These are phyloP conservation scores for Cyrtorhinus lividipennis DNA, from an alignment of 1,140 invertebrate genomes.

Conservation along the genomic window DNA sequence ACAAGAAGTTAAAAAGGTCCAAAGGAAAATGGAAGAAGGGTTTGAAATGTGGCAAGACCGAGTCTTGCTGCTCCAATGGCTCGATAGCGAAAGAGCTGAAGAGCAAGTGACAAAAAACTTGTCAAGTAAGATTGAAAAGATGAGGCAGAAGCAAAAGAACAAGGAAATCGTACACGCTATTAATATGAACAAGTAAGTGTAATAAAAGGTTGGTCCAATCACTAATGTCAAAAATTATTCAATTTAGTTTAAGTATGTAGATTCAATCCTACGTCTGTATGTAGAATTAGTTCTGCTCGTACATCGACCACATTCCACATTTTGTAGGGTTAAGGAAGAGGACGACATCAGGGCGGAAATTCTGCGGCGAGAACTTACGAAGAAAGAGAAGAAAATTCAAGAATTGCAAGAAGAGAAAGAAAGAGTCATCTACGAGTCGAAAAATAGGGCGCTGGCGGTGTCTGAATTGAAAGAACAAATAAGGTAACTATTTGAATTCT, in stretches of 20 bases:
- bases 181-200: slow-evolving; percentile 20
- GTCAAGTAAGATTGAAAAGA: slow-evolving; percentile 23
- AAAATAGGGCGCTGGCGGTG: slow-evolving; percentile 27
- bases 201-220: no score
- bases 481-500: slow-evolving; percentile 25
- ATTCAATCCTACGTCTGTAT: neutral
- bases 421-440: slow-evolving; percentile 26
- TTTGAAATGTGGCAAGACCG: slow-evolving; percentile 29
- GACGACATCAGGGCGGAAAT: slow-evolving; percentile 22
- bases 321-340: slow-evolving; percentile 25
- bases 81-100: slow-evolving; percentile 25
- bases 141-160: slow-evolving; percentile 23
- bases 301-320: no score
- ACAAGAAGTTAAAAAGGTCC: slow-evolving; percentile 25
- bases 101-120: slow-evolving; percentile 23
- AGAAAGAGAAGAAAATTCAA: slow-evolving; percentile 27
- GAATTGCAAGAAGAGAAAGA: slow-evolving; percentile 26
- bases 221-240: no score
- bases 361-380: slow-evolving; percentile 24
- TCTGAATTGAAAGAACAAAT: slow-evolving; percentile 28
- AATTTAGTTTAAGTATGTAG: neutral
- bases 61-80: slow-evolving; percentile 27
- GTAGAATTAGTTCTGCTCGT: no score
- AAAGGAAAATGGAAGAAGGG: slow-evolving; percentile 26
- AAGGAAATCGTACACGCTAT: slow-evolving; percentile 12